Conservation (phyloP, 2,797 vertebrate species). For the Loris lydekkerianus region DNA sequence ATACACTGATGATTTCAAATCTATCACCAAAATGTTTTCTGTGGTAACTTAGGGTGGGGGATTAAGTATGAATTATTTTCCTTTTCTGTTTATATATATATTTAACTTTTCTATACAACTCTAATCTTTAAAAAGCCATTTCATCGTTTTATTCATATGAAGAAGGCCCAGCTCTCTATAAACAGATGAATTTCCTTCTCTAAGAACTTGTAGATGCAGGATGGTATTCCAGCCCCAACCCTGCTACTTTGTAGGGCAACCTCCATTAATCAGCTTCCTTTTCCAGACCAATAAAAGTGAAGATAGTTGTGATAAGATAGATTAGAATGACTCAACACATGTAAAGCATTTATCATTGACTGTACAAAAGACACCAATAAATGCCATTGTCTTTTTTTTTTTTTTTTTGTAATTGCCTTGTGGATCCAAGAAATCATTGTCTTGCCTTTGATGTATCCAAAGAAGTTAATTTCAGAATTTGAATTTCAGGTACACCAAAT, state of each 20-base stretch:
- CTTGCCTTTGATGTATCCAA: background rate
- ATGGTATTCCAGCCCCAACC: background rate
- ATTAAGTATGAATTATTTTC: conserved; percentile 28
- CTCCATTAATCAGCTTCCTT: background rate
- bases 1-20: background rate
- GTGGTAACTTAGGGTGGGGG: background rate
- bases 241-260: background rate
- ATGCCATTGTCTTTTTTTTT: too few species aligned
- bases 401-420: too few species aligned
- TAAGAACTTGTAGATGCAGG: background rate
- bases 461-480: conserved; percentile 42
- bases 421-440: background rate
- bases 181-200: background rate
- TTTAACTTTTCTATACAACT: conserved; percentile 34
- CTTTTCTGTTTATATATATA: background rate
- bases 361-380: background rate
- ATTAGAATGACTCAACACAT: background rate
- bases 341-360: background rate
- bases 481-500: background rate
- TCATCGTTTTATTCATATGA: background rate
- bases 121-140: background rate
- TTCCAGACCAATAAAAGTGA: background rate
- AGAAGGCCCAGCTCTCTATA: background rate
- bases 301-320: background rate
- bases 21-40: background rate